Evolutionary conservation across 2,888 invertebrate species (phyloP), one percentile per base, ranked within the genome.

Genomic region (Chymomyza fuscimana): DNA sequence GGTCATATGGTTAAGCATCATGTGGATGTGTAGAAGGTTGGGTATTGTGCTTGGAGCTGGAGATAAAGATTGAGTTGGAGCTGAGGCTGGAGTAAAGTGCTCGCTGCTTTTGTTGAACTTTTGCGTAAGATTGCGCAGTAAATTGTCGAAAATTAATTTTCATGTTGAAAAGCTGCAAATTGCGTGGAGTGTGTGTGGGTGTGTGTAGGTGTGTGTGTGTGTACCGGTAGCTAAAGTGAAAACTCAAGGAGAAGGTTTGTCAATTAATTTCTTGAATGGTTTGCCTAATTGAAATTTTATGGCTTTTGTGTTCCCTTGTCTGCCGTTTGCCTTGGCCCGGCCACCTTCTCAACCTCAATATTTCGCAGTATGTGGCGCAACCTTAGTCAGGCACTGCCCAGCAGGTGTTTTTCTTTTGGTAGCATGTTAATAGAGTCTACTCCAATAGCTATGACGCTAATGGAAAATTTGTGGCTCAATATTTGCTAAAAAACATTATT

Each of bases 271-370:
- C 81, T 77, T 80, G 82, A 89, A 88, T 86, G 88, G 79, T 83
- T 89, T 86, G 83, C 85, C 89, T 86, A 89, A 89, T 89, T 89
- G 89, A 89, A 89, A 87, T 89, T 89, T 87, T 87, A 88, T 88
- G 80, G 77, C 79, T 72, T 78, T 70, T 68, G 74, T 74, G 74
- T 74, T 74, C 74, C 69, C 77, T 72, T 74, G 73, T 74, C 74
- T 76, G 77, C 63, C 40, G 40, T 46, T 46, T 46, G 40, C 40
- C 40, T 46, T 46, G 40, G 40, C 12, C 40, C 32, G 32, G 5
- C 40, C 40, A 46, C 12, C 12, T 46, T 52, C 25, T 25, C 25
- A 9, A 16, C 5, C 54, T 54, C 54, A 19, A 51, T 51, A 16
- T 51, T 51, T n/a, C 5, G 5, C 19, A 15, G 2, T 5, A 22